Percentiles rank a stretch among this genome's conserved stretches.
Conservation (phyloP, 2,797 vertebrate species). For the Myotis vivesi region DNA sequence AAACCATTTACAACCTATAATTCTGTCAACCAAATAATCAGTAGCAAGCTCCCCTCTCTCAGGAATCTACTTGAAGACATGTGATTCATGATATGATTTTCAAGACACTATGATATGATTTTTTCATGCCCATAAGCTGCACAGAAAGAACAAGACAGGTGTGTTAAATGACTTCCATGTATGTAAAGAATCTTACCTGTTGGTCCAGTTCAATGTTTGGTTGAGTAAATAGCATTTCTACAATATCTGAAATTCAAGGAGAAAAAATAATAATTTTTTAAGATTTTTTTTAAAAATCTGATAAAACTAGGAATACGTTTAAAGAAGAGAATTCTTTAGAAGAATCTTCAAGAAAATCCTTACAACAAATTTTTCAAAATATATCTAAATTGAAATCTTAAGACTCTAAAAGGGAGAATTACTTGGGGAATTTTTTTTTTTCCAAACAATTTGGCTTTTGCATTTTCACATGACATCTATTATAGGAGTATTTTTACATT, state of each 20-base stretch:
- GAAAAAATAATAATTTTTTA: background rate
- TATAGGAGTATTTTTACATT: background rate
- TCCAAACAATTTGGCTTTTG: background rate
- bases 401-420: constrained; percentile 9
- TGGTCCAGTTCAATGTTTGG: constrained; percentile 95
- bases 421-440: background rate
- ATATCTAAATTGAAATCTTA: background rate
- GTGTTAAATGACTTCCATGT: background rate
- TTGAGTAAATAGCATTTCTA: constrained; percentile 93
- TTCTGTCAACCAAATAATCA: background rate
- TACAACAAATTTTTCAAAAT: background rate
- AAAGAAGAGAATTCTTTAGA: background rate
- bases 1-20: background rate
- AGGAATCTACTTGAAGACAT: background rate
- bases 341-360: background rate
- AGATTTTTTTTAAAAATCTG: background rate
- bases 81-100: background rate
- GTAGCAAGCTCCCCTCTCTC: background rate
- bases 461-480: background rate
- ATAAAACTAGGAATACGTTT: background rate
- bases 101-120: background rate
- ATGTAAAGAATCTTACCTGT: constrained; percentile 87
- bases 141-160: background rate
- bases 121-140: background rate
- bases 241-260: constrained; percentile 89